A percentile compares a stretch with the other conserved stretches of the same genome.
Conservation (phyloP, 2,113 vertebrate species). For the Syngnathus typhle region DNA sequence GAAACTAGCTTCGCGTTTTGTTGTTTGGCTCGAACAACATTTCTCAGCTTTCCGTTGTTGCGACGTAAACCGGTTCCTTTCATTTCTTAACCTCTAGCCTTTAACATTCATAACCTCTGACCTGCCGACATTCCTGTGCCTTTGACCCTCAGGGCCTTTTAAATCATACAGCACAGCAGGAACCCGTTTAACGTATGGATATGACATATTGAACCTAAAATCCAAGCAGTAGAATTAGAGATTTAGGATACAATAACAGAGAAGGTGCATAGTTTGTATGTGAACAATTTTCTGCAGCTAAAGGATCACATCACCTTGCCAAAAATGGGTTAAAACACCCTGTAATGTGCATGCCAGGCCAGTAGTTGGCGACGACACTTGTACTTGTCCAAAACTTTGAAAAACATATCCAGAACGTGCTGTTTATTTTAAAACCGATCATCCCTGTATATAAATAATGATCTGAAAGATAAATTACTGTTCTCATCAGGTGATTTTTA, state of each 20-base stretch:
- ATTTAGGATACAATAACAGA: not conserved
- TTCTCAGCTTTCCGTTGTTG: slow-evolving; percentile 11
- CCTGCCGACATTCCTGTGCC: not conserved
- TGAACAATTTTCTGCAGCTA: not conserved
- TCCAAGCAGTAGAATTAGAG: not conserved
- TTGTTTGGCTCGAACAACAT: slow-evolving; percentile 3
- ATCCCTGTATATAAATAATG: too few relatives aligned
- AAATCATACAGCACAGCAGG: not conserved
- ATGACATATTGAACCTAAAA: not conserved
- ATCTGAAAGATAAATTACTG: not conserved
- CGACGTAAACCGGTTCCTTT: not conserved
- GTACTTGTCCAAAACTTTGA: not conserved
- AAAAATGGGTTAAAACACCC: not conserved
- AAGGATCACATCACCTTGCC: not conserved
- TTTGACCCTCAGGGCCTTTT: slow-evolving; percentile 1
- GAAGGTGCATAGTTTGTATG: not conserved
- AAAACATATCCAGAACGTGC: not conserved
- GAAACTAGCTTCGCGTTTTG: not conserved
- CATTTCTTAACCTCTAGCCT: not conserved
- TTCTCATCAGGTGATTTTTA: not conserved
- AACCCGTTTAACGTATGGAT: not conserved
- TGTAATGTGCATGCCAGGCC: not conserved
- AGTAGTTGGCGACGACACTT: not conserved
- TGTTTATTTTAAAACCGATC: too few relatives aligned
- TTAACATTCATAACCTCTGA: slow-evolving; percentile 7